A percentile compares a stretch with the other conserved stretches of the same genome.
Conservation (phyloP, 2,888 invertebrate genomes). For the Chaetoderma sp. region DNA sequence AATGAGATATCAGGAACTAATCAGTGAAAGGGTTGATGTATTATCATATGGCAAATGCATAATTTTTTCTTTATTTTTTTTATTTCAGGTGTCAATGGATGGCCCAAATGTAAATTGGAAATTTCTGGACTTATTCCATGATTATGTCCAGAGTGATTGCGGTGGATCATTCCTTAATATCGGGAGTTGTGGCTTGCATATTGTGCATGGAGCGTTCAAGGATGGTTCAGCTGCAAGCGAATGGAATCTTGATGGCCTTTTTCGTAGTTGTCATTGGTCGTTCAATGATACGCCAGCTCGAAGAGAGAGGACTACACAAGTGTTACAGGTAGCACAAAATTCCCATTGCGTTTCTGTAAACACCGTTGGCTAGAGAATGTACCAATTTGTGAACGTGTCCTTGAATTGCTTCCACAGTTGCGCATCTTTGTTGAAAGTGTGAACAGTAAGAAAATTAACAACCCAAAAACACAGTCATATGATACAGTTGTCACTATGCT, state of each 20-base stretch:
- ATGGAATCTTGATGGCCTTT: slow-evolving; percentile 29
- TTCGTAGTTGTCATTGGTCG: slow-evolving; percentile 3
- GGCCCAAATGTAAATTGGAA: slow-evolving; percentile 16
- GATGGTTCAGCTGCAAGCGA: slow-evolving; percentile 38
- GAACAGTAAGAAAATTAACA: slow-evolving; percentile 3
- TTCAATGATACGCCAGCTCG: slow-evolving; percentile 19
- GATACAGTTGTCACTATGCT: neutral
- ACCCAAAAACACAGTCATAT: slow-evolving; percentile 13
- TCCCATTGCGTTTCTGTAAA: slow-evolving; percentile 19
- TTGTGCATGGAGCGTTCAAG: slow-evolving; percentile 51
- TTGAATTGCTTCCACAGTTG: slow-evolving; percentile 6
- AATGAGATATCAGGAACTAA: too few species aligned
- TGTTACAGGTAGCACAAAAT: neutral
- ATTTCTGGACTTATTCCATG: neutral
- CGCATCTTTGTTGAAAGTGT: neutral
- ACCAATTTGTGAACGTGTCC: slow-evolving; percentile 10
- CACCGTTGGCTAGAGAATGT: slow-evolving; percentile 28
- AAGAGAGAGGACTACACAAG: slow-evolving; percentile 14
- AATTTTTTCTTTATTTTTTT: too few species aligned
- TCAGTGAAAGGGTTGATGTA: too few species aligned
- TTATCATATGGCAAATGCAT: too few species aligned
- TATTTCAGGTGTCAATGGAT: too few species aligned
- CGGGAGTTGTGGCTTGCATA: slow-evolving; percentile 56
- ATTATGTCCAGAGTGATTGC: too few species aligned
- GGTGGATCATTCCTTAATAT: slow-evolving; percentile 38